phyloP scores from a whole-genome alignment of 92 coral and sea anemone genomes.

The Pocillopora meandrina region DNA sequence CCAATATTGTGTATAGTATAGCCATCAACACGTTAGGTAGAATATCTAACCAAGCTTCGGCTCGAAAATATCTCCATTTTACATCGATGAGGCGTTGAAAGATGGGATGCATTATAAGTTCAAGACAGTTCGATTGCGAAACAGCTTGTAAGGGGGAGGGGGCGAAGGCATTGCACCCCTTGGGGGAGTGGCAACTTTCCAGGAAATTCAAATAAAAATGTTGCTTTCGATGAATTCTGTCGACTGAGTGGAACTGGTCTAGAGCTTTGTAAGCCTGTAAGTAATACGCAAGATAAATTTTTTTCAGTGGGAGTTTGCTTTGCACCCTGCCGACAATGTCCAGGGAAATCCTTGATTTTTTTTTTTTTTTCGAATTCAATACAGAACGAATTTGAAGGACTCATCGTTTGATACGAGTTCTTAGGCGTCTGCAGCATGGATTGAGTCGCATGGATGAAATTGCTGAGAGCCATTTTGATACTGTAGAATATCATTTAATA shows the following conservation, averaged over 20 bases:
- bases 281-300: background rate
- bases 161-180: slow-evolving; percentile 44
- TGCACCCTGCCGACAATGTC: no score
- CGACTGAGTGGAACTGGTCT: slow-evolving; percentile 80
- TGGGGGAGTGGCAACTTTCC: slow-evolving; percentile 51
- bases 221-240: slow-evolving; percentile 77
- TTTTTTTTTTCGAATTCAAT: no score
- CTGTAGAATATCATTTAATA: no score
- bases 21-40: slow-evolving; percentile 68
- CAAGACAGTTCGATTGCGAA: slow-evolving; percentile 67
- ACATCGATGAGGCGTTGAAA: slow-evolving; percentile 80
- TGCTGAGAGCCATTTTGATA: no score
- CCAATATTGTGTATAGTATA: slow-evolving; percentile 67
- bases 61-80: slow-evolving; percentile 74
- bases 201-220: slow-evolving; percentile 73
- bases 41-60: slow-evolving; percentile 72
- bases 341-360: no score
- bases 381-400: no score
- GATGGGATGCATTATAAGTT: slow-evolving; percentile 77
- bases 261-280: slow-evolving; percentile 73
- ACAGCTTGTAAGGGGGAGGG: slow-evolving; percentile 78
- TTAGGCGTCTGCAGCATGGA: no score
- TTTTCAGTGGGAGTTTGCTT: no score
- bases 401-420: no score
- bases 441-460: no score